A percentile compares a stretch with the other conserved stretches of the same genome.
Evolutionary conservation across 2,888 invertebrate species (phyloP).

Genomic region (Nematopogon swammerdamellus): DNA sequence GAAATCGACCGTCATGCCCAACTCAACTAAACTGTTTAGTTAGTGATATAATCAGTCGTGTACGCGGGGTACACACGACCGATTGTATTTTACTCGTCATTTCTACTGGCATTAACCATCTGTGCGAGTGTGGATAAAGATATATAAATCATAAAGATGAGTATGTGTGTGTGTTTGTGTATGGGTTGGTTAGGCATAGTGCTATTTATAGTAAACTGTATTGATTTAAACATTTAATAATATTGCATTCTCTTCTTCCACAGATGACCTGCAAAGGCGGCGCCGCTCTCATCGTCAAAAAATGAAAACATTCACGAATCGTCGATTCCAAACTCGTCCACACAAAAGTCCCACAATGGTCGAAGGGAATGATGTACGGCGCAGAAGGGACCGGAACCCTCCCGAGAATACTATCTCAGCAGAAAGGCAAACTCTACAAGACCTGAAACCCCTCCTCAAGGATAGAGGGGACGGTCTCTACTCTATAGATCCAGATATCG

Average conservation of each 20-base stretch:
- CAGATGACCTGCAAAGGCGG: not conserved
- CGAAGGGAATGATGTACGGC: not conserved
- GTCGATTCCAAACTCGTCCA: not conserved
- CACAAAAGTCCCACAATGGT: not conserved
- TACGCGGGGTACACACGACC: too few relatives aligned
- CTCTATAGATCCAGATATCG: not conserved
- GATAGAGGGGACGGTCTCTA: conserved; percentile 33
- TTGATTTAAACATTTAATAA: too few relatives aligned
- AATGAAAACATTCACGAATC: not conserved
- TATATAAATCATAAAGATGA: too few relatives aligned
- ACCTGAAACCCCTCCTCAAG: conserved; percentile 43
- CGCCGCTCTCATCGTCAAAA: not conserved
- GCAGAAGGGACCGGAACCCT: conserved; percentile 15
- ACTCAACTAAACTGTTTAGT: too few relatives aligned
- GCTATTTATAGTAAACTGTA: too few relatives aligned
- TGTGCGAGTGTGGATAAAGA: too few relatives aligned
- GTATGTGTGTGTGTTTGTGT: too few relatives aligned
- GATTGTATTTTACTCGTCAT: too few relatives aligned
- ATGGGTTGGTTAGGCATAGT: too few relatives aligned
- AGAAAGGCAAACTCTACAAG: conserved; percentile 32
- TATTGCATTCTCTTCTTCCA: not conserved
- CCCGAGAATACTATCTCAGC: conserved; percentile 32
- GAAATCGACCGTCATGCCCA: too few relatives aligned
- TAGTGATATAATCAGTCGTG: too few relatives aligned
- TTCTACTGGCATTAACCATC: too few relatives aligned